Evolutionary conservation across 2,113 vertebrate species (phyloP).

Genomic region (Sapajus apella): DNA sequence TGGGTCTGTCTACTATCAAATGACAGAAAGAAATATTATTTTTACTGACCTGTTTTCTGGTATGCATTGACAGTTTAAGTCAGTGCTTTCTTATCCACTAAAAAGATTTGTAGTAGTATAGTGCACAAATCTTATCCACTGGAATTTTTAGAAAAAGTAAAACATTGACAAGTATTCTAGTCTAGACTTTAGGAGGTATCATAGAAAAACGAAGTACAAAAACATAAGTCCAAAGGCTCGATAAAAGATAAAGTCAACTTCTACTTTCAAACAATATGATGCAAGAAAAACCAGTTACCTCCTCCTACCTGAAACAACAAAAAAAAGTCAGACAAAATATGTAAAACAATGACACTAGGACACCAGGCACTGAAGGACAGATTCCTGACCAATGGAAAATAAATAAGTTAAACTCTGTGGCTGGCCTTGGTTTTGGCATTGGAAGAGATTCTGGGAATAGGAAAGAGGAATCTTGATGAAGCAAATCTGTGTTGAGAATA

Average conservation of each 20-base stretch:
- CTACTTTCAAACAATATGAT: neutral
- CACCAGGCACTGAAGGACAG: neutral
- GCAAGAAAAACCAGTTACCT: neutral
- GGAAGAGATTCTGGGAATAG: neutral
- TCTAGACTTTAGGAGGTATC: neutral
- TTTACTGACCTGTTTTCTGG: neutral
- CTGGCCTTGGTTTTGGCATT: neutral
- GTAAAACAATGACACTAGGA: neutral
- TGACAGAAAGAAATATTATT: neutral
- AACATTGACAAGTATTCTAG: neutral
- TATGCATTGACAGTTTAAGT: neutral
- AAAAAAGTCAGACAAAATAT: neutral
- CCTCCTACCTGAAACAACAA: neutral
- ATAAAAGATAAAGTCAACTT: neutral
- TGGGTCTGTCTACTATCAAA: neutral
- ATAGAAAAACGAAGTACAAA: neutral
- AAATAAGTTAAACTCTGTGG: neutral
- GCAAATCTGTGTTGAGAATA: neutral
- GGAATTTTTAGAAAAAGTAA: neutral
- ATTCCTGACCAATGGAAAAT: neutral
- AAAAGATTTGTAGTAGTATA: neutral
- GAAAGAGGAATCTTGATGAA: neutral
- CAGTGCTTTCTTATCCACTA: neutral
- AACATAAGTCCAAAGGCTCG: neutral
- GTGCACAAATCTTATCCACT: neutral